Percentiles rank a stretch among this genome's conserved stretches.
phyloP scores from a whole-genome alignment of 35 echinoderm and acorn worm genomes.

The Strongylocentrotus purpuratus region DNA sequence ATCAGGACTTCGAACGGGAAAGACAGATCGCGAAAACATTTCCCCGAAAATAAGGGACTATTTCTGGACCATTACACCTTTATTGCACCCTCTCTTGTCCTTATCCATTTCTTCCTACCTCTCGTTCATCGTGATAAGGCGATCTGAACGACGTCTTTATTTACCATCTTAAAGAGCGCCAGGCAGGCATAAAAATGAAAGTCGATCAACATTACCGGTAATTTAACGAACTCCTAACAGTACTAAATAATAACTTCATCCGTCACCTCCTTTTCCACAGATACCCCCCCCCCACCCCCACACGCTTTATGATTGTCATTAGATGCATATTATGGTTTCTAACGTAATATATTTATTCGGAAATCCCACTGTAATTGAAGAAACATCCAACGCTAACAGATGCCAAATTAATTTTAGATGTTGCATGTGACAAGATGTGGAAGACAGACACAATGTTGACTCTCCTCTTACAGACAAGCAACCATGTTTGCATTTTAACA shows the following conservation, averaged over 20 bases:
- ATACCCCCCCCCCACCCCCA: no score
- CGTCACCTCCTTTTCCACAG: background rate
- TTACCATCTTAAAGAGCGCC: background rate
- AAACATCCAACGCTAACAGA: background rate
- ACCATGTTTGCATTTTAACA: background rate
- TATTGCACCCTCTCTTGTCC: background rate
- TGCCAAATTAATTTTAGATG: background rate
- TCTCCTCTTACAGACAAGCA: background rate
- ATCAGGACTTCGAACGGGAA: background rate
- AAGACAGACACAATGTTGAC: background rate
- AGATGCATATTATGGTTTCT: background rate
- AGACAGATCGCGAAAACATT: slow-evolving; percentile 11
- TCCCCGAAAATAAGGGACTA: slow-evolving; percentile 11
- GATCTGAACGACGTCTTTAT: background rate
- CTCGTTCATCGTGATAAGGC: background rate
- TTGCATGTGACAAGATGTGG: background rate
- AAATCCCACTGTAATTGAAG: background rate
- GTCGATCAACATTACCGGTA: no score
- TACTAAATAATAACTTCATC: background rate
- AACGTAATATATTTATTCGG: background rate
- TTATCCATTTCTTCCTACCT: background rate
- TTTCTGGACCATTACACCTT: slow-evolving; percentile 16
- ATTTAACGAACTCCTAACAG: background rate
- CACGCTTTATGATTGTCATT: background rate
- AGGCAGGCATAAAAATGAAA: background rate